phyloP scores from a whole-genome alignment of 1,140 invertebrate species.

The Epicauta chinensis region DNA sequence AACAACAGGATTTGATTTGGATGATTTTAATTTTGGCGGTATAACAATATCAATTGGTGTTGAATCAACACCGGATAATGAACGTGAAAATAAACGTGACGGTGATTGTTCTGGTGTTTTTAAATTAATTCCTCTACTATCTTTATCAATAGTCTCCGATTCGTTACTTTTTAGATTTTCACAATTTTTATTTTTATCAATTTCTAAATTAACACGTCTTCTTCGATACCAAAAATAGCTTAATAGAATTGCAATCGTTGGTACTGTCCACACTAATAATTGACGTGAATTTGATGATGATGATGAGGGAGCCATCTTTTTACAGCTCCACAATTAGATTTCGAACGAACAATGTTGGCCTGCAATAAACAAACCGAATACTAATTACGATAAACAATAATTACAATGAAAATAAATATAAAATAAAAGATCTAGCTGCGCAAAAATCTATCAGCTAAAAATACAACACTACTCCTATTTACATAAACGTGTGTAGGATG shows the following conservation, averaged over 20 bases:
- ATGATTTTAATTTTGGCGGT: conserved; percentile 46
- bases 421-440: no score
- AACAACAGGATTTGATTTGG: conserved; percentile 47
- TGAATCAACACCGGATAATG: conserved; percentile 46
- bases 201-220: conserved; percentile 45
- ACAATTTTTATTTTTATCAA: conserved; percentile 39
- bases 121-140: not conserved
- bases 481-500: no score
- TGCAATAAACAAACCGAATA: no score
- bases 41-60: conserved; percentile 54
- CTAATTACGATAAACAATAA: no score
- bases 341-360: no score
- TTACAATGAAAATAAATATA: no score
- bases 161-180: conserved; percentile 41
- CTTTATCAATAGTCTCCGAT: conserved; percentile 31
- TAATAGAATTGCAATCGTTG: conserved; percentile 53
- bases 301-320: conserved; percentile 37
- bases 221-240: conserved; percentile 59
- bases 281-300: conserved; percentile 44
- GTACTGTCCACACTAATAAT: conserved; percentile 53
- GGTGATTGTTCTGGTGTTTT: not conserved
- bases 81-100: conserved; percentile 18
- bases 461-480: no score
- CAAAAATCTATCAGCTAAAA: no score
- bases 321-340: conserved; percentile 37